These are phyloP conservation scores for Tenebrio molitor DNA, from an alignment of 1,140 invertebrate species.

Conservation along the genomic window DNA sequence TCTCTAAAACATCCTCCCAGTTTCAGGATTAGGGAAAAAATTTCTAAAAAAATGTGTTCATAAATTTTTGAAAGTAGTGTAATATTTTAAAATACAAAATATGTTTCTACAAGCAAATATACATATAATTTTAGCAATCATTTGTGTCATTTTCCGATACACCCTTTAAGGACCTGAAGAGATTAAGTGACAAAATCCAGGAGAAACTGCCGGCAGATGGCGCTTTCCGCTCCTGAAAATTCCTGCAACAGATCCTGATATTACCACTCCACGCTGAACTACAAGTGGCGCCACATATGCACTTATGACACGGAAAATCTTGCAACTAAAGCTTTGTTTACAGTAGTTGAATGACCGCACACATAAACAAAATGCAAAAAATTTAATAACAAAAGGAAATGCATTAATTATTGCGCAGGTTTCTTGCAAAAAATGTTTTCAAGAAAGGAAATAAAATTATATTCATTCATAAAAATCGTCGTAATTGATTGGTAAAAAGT, in stretches of 20 bases:
- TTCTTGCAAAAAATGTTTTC: not conserved
- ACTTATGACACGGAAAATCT: not conserved
- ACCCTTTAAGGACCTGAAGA: too few species aligned
- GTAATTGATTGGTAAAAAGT: not conserved
- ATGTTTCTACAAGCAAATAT: too few species aligned
- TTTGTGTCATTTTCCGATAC: too few species aligned
- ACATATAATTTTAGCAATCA: too few species aligned
- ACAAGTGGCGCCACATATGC: not conserved
- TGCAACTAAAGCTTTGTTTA: conserved; percentile 20
- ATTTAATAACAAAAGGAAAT: too few species aligned
- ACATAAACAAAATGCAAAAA: conserved; percentile 24
- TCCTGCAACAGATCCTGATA: conserved; percentile 11
- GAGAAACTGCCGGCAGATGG: not conserved
- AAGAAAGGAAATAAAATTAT: not conserved
- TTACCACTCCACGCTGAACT: not conserved
- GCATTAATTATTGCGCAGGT: too few species aligned
- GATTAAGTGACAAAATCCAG: too few species aligned
- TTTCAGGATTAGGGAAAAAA: too few species aligned
- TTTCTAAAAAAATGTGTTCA: too few species aligned
- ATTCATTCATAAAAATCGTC: not conserved
- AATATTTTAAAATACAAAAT: too few species aligned
- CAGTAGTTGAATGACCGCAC: conserved; percentile 23
- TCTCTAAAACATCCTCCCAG: too few species aligned
- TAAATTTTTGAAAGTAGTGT: too few species aligned
- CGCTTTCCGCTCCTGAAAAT: not conserved